These are phyloP conservation scores for Cottoperca gobio DNA, from an alignment of 2,797 vertebrate genomes.

Conservation along the genomic window DNA sequence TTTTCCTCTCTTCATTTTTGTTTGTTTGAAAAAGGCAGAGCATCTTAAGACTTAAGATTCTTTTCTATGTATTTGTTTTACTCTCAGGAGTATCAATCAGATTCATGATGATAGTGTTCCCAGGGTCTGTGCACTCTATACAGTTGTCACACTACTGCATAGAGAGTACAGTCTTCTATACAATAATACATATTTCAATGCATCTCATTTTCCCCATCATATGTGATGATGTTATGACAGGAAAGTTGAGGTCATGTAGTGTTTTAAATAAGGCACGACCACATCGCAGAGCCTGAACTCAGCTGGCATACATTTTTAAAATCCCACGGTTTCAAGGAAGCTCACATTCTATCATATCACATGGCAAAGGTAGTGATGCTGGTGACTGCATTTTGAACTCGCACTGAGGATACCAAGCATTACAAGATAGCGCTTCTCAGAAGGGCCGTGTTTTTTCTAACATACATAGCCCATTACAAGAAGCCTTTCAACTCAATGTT, in stretches of 20 bases:
- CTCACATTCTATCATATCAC: constrained; percentile 61
- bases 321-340: constrained; percentile 56
- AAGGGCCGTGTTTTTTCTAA: constrained; percentile 21
- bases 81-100: not conserved
- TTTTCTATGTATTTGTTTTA: not conserved
- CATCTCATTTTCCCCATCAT: constrained; percentile 57
- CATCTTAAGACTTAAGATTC: no score
- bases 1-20: no score
- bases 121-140: not conserved
- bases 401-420: constrained; percentile 56
- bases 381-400: constrained; percentile 75
- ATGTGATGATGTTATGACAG: constrained; percentile 65
- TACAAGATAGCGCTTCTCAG: constrained; percentile 49
- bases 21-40: no score
- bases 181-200: constrained; percentile 74
- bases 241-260: constrained; percentile 60
- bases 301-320: constrained; percentile 79
- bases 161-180: constrained; percentile 39
- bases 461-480: constrained; percentile 45
- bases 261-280: constrained; percentile 62
- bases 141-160: constrained; percentile 34
- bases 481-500: constrained; percentile 59
- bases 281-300: constrained; percentile 51
- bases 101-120: constrained; percentile 9
- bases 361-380: constrained; percentile 50